phyloP scores from a whole-genome alignment of 2,113 vertebrate genomes.

The Alethe diademata region DNA sequence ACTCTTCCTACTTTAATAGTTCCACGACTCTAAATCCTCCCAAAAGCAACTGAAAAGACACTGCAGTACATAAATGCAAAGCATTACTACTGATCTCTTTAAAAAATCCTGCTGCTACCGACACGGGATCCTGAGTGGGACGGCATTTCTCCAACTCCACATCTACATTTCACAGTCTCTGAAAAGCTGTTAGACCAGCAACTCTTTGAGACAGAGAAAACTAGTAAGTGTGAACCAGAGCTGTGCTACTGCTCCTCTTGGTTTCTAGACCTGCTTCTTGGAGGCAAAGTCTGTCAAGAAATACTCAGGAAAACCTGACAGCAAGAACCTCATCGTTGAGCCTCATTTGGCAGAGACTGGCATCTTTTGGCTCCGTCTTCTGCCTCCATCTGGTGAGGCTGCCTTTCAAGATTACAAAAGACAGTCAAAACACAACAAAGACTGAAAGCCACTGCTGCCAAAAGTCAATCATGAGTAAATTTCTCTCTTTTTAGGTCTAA shows the following conservation, averaged over 20 bases:
- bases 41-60: neutral
- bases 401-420: neutral
- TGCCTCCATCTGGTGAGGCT: neutral
- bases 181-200: neutral
- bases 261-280: neutral
- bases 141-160: neutral
- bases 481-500: neutral
- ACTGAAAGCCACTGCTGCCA: neutral
- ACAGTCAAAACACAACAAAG: neutral
- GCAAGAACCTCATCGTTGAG: neutral
- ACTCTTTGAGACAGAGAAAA: neutral
- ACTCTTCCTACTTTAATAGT: neutral
- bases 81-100: neutral
- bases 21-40: neutral
- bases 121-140: rapidly evolving
- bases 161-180: neutral
- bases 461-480: neutral
- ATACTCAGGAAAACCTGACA: neutral
- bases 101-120: neutral
- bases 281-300: neutral
- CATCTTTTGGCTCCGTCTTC: neutral
- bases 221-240: neutral
- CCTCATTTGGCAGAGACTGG: neutral
- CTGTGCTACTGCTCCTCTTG: neutral
- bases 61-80: neutral